Base-by-base conservation (phyloP, 2,797 vertebrate species). In the Falco novaeseelandiae region DNA sequence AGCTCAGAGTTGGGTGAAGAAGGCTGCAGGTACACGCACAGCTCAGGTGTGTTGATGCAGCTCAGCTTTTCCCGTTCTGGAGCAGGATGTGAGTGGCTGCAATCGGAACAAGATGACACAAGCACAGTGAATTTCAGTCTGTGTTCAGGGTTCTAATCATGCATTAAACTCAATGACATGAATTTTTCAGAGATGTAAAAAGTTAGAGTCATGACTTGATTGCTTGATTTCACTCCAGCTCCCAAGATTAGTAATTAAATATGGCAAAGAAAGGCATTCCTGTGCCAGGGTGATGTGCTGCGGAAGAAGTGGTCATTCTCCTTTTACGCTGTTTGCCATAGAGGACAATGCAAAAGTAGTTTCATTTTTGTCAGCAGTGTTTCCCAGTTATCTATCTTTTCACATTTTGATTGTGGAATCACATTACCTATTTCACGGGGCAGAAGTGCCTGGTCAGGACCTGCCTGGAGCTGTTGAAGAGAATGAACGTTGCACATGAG, bases 371-470 rank as follows among this genome's bases (percentile, higher is more conserved):
- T 48, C 73, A 71, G 48, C 52, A 21, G 15, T 26, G n/a, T 44
- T 78, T 81, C 62, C 34, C 36, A 30, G 0, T 30, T 46, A 19
- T 2, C 14, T 25, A 0, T 26, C n/a, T 30, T 30, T 42, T 27
- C 1, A 0, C 32, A 6, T 61, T 65, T 62, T 1, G 2, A 4
- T 32, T 83, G 48, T 52, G 34, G 58, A 48, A 44, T 54, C 6
- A 3, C 0, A 0, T 44, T 55, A 11, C 22, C 36, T 30, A 3
- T 36, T 51, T n/a, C 40, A 2, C 0, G 7, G 48, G 57, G 11
- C 40, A 63, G 52, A 12, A 12, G 36, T 63, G n/a, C 6, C 22
- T 0, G 0, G 7, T 1, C 36, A 44, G 32, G 14, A 52, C 34
- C 65, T 62, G 25, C 48, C 55, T 54, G 57, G 29, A 38, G 58